Evolutionary conservation across 2,797 vertebrate genomes (phyloP), one percentile per base, ranked within the genome.

Genomic region (Coccyzus lansbergi): DNA sequence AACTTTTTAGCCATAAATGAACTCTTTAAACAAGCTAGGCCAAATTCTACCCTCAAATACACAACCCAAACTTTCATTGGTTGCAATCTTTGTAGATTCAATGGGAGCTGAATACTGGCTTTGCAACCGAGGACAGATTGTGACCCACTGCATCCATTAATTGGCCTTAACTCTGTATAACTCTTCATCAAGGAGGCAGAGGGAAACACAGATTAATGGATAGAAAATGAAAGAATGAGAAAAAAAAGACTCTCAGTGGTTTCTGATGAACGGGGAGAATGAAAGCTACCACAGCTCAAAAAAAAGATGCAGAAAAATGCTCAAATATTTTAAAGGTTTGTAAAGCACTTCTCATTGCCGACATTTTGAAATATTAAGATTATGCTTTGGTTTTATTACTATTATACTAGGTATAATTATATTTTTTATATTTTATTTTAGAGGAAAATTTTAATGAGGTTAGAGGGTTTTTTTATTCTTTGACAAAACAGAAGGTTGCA

Each of bases 91-190:
- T 51, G 31, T 42, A 64, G 48, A 85, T 76, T 93, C 84, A 93
- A 48, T 62, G 38, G 68, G 26, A 93, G 12, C 6, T 85, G 53
- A 96, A 81, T 49, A 58, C 68, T 84, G 68, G 90, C 42, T 90
- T 94, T 95, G 52, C 93, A 77, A 86, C 33, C 88, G 78, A 94
- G 81, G 71, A 75, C 46, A 93, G 40, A 91, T 91, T 68, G 58
- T 86, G 92, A 93, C 76, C 34, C 72, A 63, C 19, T 70, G n/a
- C 55, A 74, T 95, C 84, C 87, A 90, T 96, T 94, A 92, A 78
- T 44, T 52, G 40, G n/a, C 21, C 46, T 92, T 63, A 86, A 86
- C 49, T 49, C 67, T 92, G 18, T 67, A 60, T 10, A 83, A 76
- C 25, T 83, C 53, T 96, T 97, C 88, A 83, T 95, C 91, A 92